Evolutionary conservation across 1,140 invertebrate species (phyloP), one percentile per base, ranked within the genome.

Genomic region (Caenorhabditis remanei): DNA sequence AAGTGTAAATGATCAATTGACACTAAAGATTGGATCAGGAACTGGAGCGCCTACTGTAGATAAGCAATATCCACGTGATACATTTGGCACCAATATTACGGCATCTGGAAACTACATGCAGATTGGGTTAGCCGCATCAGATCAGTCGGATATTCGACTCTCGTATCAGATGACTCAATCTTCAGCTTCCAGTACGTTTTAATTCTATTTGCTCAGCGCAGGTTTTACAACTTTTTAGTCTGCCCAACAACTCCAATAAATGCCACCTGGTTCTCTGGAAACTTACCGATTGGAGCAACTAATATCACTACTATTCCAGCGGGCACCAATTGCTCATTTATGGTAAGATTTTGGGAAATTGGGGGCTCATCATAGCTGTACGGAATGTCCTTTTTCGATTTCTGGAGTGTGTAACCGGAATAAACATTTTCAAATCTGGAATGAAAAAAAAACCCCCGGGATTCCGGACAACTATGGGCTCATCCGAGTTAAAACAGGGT

Each of bases 1-100:
- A 41, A 6, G 13, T 8, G 41, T 9, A 4, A 50, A 14, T 11
- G 71, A 79, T 24, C 6, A 9, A 19, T 11, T 79, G 43, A 79
- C 43, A 19, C 14, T 79, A 13, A 79, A 13, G 9, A 79, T 79
- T 50, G 71, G 71, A 50, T 50, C 71, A n/a, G 46, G 43, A 21
- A 50, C 40, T 14, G 43, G 3, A 0, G 21, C 32, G 0, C 71
- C 71, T 0, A 24, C 71, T 0, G 16, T 79, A 0, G 19, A 50
- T 24, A 21, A 48, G 7, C 14, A 24, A n/a, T 79, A 50, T 21
- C 56, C 56, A 21, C 19, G 56, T 19, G 56, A 58, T 58, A 11
- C 7, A n/a, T n/a, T 7, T 58, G 13, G 1, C 14, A 58, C 14
- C 6, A 58, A 58, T n/a, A 19, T 19, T 1, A n/a, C 19, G 14